Percentiles rank a stretch among this genome's conserved stretches.
Conservation (phyloP, 2,113 vertebrate genomes). For the Cyprinodon variegatus region DNA sequence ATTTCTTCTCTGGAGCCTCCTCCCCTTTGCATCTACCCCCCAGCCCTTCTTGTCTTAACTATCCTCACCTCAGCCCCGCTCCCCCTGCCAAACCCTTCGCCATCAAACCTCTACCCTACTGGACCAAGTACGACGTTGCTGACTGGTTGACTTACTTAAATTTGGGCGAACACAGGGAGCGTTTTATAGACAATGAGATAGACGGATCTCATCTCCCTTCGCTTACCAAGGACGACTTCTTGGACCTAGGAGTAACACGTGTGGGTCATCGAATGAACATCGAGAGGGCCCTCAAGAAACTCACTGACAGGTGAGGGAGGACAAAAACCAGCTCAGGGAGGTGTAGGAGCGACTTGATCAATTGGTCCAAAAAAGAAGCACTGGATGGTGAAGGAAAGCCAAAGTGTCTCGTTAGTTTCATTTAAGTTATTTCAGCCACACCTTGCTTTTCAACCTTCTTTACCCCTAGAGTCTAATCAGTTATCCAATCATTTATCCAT, state of each 20-base stretch:
- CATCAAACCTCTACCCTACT: constrained; percentile 90
- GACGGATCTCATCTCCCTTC: constrained; percentile 93
- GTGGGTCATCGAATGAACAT: constrained; percentile 97
- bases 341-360: constrained; percentile 35
- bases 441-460: constrained; percentile 30
- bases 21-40: constrained; percentile 77
- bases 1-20: constrained; percentile 84
- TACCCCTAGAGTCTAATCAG: constrained; percentile 41
- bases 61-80: constrained; percentile 84
- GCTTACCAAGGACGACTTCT: constrained; percentile 94
- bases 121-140: constrained; percentile 95
- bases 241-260: constrained; percentile 92
- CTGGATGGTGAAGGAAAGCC: constrained; percentile 60
- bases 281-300: constrained; percentile 91
- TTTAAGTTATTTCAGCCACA: constrained; percentile 35
- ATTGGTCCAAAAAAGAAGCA: constrained; percentile 37
- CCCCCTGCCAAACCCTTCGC: constrained; percentile 90
- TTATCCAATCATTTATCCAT: constrained; percentile 27
- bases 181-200: constrained; percentile 95
- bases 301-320: constrained; percentile 93
- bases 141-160: constrained; percentile 94
- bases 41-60: constrained; percentile 82
- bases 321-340: constrained; percentile 46
- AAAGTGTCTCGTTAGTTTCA: constrained; percentile 52
- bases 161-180: constrained; percentile 88